These are phyloP conservation scores for Asarcornis scutulata DNA, from an alignment of 2,113 vertebrate species.

Conservation along the genomic window DNA sequence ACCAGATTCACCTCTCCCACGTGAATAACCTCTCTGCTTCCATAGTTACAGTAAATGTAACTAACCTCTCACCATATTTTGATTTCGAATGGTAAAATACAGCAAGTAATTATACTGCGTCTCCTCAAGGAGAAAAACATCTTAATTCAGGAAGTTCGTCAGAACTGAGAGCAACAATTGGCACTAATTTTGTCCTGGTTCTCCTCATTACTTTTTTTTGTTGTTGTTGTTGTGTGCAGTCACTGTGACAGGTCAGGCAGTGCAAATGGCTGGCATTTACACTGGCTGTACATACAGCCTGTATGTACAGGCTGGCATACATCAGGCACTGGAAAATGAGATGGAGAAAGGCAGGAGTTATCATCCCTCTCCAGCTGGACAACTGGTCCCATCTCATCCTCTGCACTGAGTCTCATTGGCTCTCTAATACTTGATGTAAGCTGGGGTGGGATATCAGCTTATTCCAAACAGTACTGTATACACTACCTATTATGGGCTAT, in stretches of 20 bases:
- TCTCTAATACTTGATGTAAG: background rate
- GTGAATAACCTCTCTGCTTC: background rate
- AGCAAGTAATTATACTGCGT: background rate
- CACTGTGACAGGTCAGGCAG: background rate
- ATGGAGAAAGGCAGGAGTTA: background rate
- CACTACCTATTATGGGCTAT: background rate
- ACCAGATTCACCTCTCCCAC: background rate
- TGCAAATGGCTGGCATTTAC: background rate
- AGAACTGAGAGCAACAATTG: rapidly evolving
- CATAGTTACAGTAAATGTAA: background rate
- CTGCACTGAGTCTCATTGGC: background rate
- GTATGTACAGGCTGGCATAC: background rate
- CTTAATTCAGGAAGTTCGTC: background rate
- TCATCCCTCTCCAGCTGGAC: background rate
- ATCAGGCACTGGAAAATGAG: background rate
- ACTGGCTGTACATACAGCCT: too few relatives aligned
- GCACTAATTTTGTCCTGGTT: background rate
- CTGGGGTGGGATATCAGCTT: background rate
- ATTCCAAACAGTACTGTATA: background rate
- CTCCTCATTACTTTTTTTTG: background rate
- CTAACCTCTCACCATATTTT: background rate
- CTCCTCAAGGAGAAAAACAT: background rate
- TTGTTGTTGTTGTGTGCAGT: background rate
- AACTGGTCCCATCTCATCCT: background rate
- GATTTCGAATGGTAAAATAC: background rate